These are phyloP conservation scores for Papilio polyxenes DNA, from an alignment of 1,140 invertebrate genomes.

Conservation along the genomic window DNA sequence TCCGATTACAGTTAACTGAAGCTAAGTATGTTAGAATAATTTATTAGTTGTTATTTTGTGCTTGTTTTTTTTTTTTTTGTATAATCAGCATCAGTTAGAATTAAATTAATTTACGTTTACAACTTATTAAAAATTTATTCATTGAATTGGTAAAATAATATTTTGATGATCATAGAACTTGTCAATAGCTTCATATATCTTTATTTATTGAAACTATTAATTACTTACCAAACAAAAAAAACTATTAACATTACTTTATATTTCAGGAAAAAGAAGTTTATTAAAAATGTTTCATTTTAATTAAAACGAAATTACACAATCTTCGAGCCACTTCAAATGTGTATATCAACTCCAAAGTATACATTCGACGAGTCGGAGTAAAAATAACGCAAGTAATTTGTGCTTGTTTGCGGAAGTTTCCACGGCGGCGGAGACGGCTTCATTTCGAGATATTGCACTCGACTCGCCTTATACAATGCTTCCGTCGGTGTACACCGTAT, in stretches of 20 bases:
- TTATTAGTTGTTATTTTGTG: background rate
- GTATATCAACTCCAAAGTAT: background rate
- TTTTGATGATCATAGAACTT: no score
- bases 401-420: constrained; percentile 52
- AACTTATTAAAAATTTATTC: no score
- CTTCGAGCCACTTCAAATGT: constrained; percentile 3
- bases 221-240: no score
- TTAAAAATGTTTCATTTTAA: background rate
- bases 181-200: no score
- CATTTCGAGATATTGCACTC: constrained; percentile 56
- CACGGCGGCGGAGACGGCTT: constrained; percentile 42
- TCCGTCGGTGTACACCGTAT: constrained; percentile 21
- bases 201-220: no score
- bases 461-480: constrained; percentile 34
- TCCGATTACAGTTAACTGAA: background rate
- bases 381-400: constrained; percentile 48
- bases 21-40: background rate
- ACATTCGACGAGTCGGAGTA: constrained; percentile 22
- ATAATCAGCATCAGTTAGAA: background rate
- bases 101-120: no score
- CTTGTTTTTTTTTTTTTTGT: background rate
- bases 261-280: background rate
- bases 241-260: no score
- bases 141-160: no score
- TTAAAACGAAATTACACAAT: background rate